These are phyloP conservation scores for Arvicola amphibius DNA, from an alignment of 2,797 vertebrate genomes.

Conservation along the genomic window DNA sequence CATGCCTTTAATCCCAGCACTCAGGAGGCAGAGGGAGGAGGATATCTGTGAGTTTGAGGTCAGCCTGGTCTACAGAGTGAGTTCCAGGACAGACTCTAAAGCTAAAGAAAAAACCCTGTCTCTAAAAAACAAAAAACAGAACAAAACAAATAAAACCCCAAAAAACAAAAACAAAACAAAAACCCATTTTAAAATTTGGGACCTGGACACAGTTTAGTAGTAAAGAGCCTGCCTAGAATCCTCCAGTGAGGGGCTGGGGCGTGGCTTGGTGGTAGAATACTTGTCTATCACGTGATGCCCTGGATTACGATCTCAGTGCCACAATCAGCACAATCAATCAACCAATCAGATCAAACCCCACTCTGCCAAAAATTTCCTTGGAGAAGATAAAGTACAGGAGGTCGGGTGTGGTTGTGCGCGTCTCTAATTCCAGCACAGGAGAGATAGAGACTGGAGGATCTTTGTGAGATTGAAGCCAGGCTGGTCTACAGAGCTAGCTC, in stretches of 20 bases:
- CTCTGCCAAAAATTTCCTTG: background rate
- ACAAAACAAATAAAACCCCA: too few species aligned
- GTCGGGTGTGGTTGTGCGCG: background rate
- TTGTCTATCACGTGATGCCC: too few species aligned
- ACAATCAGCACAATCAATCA: background rate
- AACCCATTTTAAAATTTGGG: background rate
- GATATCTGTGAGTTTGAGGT: too few species aligned
- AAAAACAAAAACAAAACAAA: too few species aligned
- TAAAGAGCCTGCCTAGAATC: background rate
- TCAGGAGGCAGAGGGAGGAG: too few species aligned
- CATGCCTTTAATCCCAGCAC: too few species aligned
- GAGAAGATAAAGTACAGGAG: background rate
- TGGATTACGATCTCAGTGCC: background rate
- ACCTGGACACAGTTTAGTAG: background rate
- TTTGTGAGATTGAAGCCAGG: background rate
- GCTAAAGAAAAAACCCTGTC: too few species aligned
- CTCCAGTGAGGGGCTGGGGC: background rate
- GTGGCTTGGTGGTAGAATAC: background rate
- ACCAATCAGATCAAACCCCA: background rate
- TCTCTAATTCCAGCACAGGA: background rate
- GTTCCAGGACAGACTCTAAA: too few species aligned
- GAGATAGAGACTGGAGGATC: background rate
- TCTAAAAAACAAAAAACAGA: too few species aligned
- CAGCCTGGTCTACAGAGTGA: too few species aligned
- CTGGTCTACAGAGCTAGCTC: background rate